A percentile compares a stretch with the other conserved stretches of the same genome.
These are phyloP conservation scores for Tetramorium bicarinatum DNA, from an alignment of 2,888 invertebrate species.

Conservation along the genomic window DNA sequence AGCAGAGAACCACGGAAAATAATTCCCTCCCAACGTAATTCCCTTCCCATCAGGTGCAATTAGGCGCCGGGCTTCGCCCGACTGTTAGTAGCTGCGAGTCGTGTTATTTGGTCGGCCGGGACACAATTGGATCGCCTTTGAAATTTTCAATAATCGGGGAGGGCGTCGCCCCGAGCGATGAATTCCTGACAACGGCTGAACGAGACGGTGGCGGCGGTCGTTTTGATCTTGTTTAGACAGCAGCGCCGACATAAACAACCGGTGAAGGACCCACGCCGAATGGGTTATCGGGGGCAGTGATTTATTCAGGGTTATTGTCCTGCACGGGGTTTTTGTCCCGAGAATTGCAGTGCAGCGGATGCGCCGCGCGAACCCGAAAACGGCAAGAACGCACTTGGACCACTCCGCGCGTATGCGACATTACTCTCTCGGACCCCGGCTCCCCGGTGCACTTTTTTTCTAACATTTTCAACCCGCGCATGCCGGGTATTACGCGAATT, in stretches of 20 bases:
- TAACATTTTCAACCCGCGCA: conserved; percentile 53
- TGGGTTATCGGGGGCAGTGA: conserved; percentile 76
- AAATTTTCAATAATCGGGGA: conserved; percentile 56
- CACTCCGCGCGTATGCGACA: conserved; percentile 59
- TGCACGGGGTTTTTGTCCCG: conserved; percentile 77
- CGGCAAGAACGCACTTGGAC: conserved; percentile 72
- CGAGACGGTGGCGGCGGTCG: conserved; percentile 56
- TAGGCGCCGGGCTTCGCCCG: conserved; percentile 19
- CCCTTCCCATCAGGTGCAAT: conserved; percentile 24
- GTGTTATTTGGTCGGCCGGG: conserved; percentile 30
- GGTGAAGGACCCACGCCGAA: conserved; percentile 59
- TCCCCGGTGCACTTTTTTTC: conserved; percentile 65
- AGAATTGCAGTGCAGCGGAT: conserved; percentile 48
- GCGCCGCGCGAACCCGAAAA: conserved; percentile 48
- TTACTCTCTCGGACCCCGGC: conserved; percentile 64
- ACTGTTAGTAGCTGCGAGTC: conserved; percentile 31
- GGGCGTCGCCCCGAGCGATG: conserved; percentile 24
- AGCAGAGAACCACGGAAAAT: conserved; percentile 27
- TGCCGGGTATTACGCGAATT: conserved; percentile 55
- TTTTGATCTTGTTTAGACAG: conserved; percentile 75
- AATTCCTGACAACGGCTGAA: conserved; percentile 47
- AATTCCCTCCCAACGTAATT: conserved; percentile 16
- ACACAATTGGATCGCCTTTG: conserved; percentile 47
- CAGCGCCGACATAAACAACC: conserved; percentile 62
- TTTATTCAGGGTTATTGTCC: conserved; percentile 84